phyloP scores from a whole-genome alignment of 1,140 invertebrate genomes.

The Brachionus sp. region DNA sequence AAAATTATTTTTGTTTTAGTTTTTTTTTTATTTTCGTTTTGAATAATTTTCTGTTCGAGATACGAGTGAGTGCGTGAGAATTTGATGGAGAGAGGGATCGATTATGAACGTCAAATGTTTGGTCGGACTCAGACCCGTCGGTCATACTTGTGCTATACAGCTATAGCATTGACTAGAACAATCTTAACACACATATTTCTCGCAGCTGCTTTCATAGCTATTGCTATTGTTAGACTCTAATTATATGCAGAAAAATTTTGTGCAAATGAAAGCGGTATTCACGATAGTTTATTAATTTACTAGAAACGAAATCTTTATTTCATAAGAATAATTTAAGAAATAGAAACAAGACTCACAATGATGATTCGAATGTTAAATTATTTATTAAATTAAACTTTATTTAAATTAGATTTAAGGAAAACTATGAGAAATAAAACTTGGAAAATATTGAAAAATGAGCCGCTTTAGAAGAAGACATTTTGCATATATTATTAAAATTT shows the following conservation, averaged over 20 bases:
- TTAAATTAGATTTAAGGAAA: not conserved
- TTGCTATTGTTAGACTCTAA: not conserved
- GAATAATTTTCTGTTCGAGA: conserved; percentile 24
- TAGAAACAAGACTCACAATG: not conserved
- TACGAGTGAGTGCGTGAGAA: conserved; percentile 12
- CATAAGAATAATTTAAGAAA: not conserved
- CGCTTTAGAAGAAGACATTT: conserved; percentile 8
- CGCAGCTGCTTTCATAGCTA: not conserved
- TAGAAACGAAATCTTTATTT: not conserved
- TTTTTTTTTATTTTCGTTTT: conserved; percentile 17
- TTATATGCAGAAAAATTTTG: not conserved
- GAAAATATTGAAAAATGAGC: conserved; percentile 6
- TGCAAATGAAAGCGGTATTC: not conserved
- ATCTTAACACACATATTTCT: not conserved
- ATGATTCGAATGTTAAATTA: not conserved
- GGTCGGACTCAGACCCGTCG: not conserved
- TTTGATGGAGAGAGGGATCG: not conserved
- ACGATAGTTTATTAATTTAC: not conserved
- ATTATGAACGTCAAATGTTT: not conserved
- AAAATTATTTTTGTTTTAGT: conserved; percentile 31
- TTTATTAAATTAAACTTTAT: not conserved
- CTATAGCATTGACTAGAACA: not conserved
- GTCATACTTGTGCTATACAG: not conserved
- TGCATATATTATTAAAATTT: conserved; percentile 26
- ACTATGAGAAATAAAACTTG: not conserved